A percentile compares a stretch with the other conserved stretches of the same genome.
phyloP scores from a whole-genome alignment of 1,140 invertebrate genomes.

The Tetraneura akinire region DNA sequence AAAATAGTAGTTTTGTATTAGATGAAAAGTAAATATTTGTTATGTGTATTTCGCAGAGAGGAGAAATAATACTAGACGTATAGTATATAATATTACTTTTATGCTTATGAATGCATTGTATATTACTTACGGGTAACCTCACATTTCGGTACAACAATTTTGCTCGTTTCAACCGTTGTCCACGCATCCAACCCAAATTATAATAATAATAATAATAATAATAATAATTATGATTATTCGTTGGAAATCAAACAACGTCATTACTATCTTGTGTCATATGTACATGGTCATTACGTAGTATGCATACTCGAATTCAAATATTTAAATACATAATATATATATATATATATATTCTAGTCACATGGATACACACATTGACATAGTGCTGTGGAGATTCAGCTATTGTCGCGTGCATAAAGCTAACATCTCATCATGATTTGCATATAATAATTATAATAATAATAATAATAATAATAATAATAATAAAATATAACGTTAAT shows the following conservation, averaged over 20 bases:
- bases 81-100: background rate
- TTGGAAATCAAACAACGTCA: background rate
- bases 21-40: background rate
- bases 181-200: background rate
- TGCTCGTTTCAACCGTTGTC: background rate
- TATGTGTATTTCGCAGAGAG: background rate
- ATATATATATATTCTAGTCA: no score
- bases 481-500: no score
- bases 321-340: no score
- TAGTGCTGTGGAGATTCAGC: no score
- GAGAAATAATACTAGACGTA: background rate
- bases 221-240: constrained; percentile 6
- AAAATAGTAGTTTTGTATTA: background rate
- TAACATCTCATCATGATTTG: no score
- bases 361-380: no score
- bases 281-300: no score
- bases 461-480: no score
- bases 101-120: background rate
- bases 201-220: background rate
- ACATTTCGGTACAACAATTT: background rate
- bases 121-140: constrained; percentile 4
- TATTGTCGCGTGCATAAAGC: no score
- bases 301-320: no score
- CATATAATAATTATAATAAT: no score
- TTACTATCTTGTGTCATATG: no score